phyloP scores from a whole-genome alignment of 2,113 vertebrate species.

The Blennius ocellaris region DNA sequence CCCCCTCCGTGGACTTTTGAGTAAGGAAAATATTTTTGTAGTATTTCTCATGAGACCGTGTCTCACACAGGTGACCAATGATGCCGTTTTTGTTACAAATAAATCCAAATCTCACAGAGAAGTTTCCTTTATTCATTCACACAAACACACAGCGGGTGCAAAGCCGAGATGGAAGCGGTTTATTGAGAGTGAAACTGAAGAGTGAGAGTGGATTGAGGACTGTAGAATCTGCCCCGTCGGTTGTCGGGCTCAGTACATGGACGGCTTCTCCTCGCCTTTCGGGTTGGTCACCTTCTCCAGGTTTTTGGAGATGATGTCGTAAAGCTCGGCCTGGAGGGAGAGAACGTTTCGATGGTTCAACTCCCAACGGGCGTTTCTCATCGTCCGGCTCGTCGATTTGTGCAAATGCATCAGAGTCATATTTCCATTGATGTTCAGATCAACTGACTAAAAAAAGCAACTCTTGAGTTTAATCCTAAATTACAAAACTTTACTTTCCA shows the following conservation, averaged over 20 bases:
- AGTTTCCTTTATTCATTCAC: no score
- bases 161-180: no score
- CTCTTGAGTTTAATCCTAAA: no score
- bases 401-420: no score
- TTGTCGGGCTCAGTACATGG: slow-evolving; percentile 84
- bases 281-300: slow-evolving; percentile 90
- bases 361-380: background rate
- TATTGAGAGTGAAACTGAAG: no score
- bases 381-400: no score
- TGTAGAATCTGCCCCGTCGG: background rate
- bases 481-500: no score
- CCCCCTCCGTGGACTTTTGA: background rate
- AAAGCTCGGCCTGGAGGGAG: slow-evolving; percentile 86
- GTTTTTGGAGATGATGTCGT: slow-evolving; percentile 90
- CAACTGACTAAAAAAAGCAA: no score
- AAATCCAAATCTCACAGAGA: slow-evolving; percentile 29
- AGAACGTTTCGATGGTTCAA: background rate
- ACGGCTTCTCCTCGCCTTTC: slow-evolving; percentile 92
- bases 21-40: slow-evolving; percentile 59
- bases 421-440: no score
- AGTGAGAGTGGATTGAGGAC: background rate
- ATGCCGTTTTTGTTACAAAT: slow-evolving; percentile 47
- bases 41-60: slow-evolving; percentile 10
- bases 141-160: no score
- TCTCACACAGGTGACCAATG: background rate